Conservation (phyloP, 1,140 invertebrate species). For the Calephelis virginiensis region DNA sequence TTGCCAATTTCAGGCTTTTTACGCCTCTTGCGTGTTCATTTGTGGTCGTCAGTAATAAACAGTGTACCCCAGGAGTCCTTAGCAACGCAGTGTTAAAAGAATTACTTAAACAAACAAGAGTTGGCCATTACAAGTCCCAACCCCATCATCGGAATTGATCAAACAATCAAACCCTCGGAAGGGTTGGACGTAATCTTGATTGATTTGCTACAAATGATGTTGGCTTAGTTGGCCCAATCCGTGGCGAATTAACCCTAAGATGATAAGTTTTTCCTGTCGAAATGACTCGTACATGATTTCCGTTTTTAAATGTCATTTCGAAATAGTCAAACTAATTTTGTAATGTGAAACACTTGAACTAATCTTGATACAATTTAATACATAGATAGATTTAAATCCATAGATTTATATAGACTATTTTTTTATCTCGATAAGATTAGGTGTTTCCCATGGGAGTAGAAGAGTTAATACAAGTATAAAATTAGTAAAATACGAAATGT, state of each 20-base stretch:
- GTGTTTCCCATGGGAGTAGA: too few species aligned
- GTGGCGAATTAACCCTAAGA: conserved; percentile 47
- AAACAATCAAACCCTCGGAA: conserved; percentile 56
- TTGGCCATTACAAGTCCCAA: conserved; percentile 34
- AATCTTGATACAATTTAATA: too few species aligned
- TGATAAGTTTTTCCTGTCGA: conserved; percentile 11
- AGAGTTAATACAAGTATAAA: too few species aligned
- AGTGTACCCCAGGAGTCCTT: background rate
- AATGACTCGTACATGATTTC: background rate
- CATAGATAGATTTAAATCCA: too few species aligned
- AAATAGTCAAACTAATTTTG: background rate
- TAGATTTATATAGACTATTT: too few species aligned
- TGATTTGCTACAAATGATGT: conserved; percentile 69
- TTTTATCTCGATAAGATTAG: too few species aligned
- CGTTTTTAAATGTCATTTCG: background rate
- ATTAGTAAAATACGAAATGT: too few species aligned
- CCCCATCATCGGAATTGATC: conserved; percentile 61
- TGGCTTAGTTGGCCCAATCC: conserved; percentile 36
- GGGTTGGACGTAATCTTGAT: conserved; percentile 68
- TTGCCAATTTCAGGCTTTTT: too few species aligned
- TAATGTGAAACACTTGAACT: background rate
- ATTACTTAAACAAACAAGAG: conserved; percentile 38
- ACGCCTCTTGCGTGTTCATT: background rate
- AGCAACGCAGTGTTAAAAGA: conserved; percentile 1
- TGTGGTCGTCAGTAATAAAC: background rate